Evolutionary conservation across 2,113 vertebrate species (phyloP), one percentile per base, ranked within the genome.

Genomic region (Xyliphius kryptos): DNA sequence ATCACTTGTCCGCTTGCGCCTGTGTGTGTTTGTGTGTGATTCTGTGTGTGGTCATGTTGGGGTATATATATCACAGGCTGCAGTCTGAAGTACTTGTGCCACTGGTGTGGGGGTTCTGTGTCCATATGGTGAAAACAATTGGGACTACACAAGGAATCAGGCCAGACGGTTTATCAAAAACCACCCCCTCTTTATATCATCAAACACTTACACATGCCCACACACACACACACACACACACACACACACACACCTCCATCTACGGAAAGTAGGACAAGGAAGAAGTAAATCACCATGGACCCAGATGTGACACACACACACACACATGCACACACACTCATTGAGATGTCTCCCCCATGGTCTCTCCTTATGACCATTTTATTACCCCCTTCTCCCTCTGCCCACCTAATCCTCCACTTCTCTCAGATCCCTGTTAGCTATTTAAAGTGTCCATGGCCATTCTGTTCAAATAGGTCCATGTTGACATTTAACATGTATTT

Each of bases 251-350:
- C 59, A 52, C 51, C 61, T 69, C 46, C 62, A 61, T 73, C 52
- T 51, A 61, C 47, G 40, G 58, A 77, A 77, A 75, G 70, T 77
- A 77, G 76, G 76, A 68, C 76, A 71, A 60, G 62, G 56, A 68
- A 64, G 64, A 55, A 65, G 61, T 46, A 43, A 44, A 64, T 21
- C 41, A 58, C 50, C 40, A 48, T 56, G 51, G 65, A 47, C 73
- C 69, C 62, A 66, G 57, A 73, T 68, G 52, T 63, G 63, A 56
- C 53, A 61, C 63, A 36, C 69, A 19, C 50, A 32, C 36, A 22
- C 20, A 71, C 40, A 66, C 55, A 50, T 46, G 38, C 21, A 59
- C 21, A 47, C 43, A 48, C n/a, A 60, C 46, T 56, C 59, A 37
- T 49, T 22, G 58, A 54, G 68, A 61, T 54, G 41, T 66, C 57